Base-by-base conservation (phyloP, 1,140 invertebrate species). In the Conus ventricosus region DNA sequence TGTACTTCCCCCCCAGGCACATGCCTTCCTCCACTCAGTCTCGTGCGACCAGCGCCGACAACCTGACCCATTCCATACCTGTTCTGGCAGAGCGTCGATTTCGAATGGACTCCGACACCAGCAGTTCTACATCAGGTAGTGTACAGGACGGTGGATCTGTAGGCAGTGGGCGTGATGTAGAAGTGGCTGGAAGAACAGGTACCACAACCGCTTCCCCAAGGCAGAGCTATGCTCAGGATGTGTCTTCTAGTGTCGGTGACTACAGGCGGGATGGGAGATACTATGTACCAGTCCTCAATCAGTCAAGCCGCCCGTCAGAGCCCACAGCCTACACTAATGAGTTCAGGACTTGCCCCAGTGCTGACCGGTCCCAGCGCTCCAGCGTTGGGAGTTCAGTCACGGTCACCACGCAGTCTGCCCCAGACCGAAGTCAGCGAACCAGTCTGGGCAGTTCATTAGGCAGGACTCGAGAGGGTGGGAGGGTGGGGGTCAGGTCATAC, bases 1-100 rank as follows among this genome's bases (percentile, higher is more conserved):
- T 91, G 17, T 91, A 90, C 76, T 91, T 91, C 57, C 90, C 91
- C 5, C 91, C 91, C 27, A 71, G 85, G 0, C n/a, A 57, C 11
- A 57, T 25, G 17, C 82, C 82, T 13, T 55, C 82, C 53, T 13
- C 51, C 53, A 8, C 13, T 4, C 85, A 86, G 5, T 86, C 71
- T 7, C 51, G 75, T n/a, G 85, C 85, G 27, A 75, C 85, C 71
- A 87, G 85, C 25, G 85, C 85, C 80, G 85, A 87, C 85, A 87
- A 87, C 53, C n/a, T 87, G 53, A 75, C 51, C 0, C 85, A 57
- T 17, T 54, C 71, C n/a, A 17, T 57, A 15, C 27, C 75, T 6
- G 53, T 80, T 5, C 15, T 53, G 75, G 39, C 67, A 53, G 85
- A 87, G 23, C 85, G 75, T 25, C 23, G 13, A 7, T 75, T 75